phyloP scores from a whole-genome alignment of 2,888 invertebrate species.

The Melanostoma mellinum region DNA sequence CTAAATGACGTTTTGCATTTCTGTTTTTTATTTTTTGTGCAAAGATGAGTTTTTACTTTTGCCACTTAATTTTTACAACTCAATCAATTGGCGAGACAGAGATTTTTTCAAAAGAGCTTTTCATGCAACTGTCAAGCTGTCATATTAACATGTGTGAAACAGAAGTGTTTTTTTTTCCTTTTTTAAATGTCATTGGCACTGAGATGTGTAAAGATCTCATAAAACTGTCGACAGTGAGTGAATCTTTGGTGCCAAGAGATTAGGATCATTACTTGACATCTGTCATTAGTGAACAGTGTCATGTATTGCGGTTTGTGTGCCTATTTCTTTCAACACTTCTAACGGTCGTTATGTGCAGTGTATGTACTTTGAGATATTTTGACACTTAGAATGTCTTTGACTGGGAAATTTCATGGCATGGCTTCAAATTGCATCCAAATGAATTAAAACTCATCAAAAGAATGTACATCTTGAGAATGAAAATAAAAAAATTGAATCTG shows the following conservation, averaged over 20 bases:
- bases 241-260: slow-evolving; percentile 40
- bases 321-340: slow-evolving; percentile 34
- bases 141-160: slow-evolving; percentile 18
- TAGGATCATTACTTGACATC: slow-evolving; percentile 30
- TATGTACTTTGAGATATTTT: slow-evolving; percentile 36
- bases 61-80: slow-evolving; percentile 26
- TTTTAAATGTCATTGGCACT: slow-evolving; percentile 55
- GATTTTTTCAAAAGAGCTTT: slow-evolving; percentile 37
- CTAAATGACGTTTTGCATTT: slow-evolving; percentile 33
- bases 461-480: neutral
- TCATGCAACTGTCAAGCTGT: slow-evolving; percentile 36
- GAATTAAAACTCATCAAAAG: slow-evolving; percentile 9
- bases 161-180: neutral
- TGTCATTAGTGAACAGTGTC: slow-evolving; percentile 20
- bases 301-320: slow-evolving; percentile 25
- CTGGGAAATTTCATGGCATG: slow-evolving; percentile 21
- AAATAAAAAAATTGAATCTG: slow-evolving; percentile 28
- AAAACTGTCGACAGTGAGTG: slow-evolving; percentile 46
- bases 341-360: slow-evolving; percentile 5
- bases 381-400: slow-evolving; percentile 53
- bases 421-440: slow-evolving; percentile 47
- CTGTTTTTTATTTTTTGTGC: neutral
- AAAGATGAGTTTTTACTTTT: slow-evolving; percentile 1
- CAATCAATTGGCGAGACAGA: slow-evolving; percentile 38
- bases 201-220: slow-evolving; percentile 23